Base-by-base conservation (phyloP, 2,797 vertebrate genomes). In the Mastacembelus armatus region DNA sequence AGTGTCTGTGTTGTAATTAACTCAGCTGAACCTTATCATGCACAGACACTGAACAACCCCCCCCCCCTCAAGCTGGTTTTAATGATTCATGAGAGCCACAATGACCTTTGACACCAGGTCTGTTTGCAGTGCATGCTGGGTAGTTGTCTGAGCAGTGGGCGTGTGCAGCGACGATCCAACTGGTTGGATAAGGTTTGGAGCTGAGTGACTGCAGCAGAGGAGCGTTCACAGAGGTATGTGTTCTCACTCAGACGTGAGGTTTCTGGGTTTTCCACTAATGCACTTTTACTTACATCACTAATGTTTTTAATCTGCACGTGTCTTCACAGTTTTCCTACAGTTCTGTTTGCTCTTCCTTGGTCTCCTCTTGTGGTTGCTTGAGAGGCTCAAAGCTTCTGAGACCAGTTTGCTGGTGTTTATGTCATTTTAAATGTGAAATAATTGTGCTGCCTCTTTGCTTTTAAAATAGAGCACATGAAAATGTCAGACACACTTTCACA, bases 81-180 rank as follows among this genome's bases (percentile, higher is more conserved):
- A 81, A 45, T 84, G 69, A 81, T 79, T 88, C 36, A 69, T 82
- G 44, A 10, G 12, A 59, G 16, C 15, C 50, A 14, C 33, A 27
- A 43, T 48, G 40, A 86, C 85, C 87, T 90, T 90, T 84, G 85
- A 74, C 70, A 26, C 43, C 12, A 2, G 22, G 10, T 54, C 50
- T 71, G 74, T 78, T 72, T 79, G 60, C 64, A 58, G 38, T 71
- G 78, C 63, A 63, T 74, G 68, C 59, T 81, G 67, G 76, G 75
- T 75, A 66, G 49, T 24, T 29, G 9, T 26, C 30, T 24, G 44
- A 42, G 40, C 32, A 8, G 64, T 19, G 51, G 48, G 61, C 1
- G 45, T 52, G 70, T 27, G 14, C 12, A 16, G 18, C 10, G 22
- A 18, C 3, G 7, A 10, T 5, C 9, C 1, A 30, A 62, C 72